Evolutionary conservation across 2,113 vertebrate species (phyloP), one percentile per base, ranked within the genome.

Genomic region (Chlorocebus sabaeus): DNA sequence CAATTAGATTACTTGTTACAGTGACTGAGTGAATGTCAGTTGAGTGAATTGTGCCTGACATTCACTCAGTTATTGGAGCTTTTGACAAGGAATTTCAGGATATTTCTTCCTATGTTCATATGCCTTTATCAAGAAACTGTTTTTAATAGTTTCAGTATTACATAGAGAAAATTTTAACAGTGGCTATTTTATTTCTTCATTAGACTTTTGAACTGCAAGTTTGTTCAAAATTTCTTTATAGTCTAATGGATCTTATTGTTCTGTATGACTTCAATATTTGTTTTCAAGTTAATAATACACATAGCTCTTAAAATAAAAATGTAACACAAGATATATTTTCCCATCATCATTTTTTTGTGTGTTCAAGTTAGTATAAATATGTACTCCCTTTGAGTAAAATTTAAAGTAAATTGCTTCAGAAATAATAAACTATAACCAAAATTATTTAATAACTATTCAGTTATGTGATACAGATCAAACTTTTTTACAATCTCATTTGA

Each of bases 361-460:
- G 22, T 72, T 91, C 96, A 95, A 98, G 89, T 95, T 94, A 82
- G n/a, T 64, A 90, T 76, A 97, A 96, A 97, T 97, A 92, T 95
- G 38, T 76, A 96, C 86, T 98, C 97, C 98, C 80, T 76, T 73
- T 97, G 96, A 98, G 92, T 96, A 98, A 98, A 98, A 97, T 98
- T 98, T 98, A 98, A 97, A 96, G 92, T 89, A 98, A 97, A 98
- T 98, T 98, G 91, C 91, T 97, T 97, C 67, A 94, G 93, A 81
- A 93, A 98, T 97, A 98, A 95, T 98, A 95, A 98, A 92, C 89
- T 98, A 91, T 96, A 98, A 97, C 83, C 22, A 96, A 98, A 98
- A 96, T 83, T 81, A 57, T 93, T 94, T 88, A 96, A 97, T 98
- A 97, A 97, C 73, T 32, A 11, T 80, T 98, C 95, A 79, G n/a